Evolutionary conservation across 2,113 vertebrate genomes (phyloP).

Genomic region (Zeus faber): DNA sequence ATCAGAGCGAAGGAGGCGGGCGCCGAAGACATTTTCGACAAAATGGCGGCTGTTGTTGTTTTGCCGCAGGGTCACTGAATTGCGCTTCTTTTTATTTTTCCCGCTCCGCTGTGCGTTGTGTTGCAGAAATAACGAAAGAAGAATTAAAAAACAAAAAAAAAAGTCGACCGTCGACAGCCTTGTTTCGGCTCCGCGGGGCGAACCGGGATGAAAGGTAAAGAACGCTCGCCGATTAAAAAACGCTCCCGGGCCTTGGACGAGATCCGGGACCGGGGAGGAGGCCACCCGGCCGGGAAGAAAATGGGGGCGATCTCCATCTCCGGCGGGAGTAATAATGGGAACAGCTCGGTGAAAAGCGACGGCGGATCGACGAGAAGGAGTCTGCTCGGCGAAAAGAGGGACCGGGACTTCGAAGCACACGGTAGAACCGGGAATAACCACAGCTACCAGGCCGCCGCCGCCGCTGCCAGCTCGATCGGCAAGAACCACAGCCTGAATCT

Average conservation of each 20-base stretch:
- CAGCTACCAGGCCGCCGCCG: slow-evolving; percentile 57
- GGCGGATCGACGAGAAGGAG: slow-evolving; percentile 79
- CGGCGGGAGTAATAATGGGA: slow-evolving; percentile 77
- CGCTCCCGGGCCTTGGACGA: slow-evolving; percentile 91
- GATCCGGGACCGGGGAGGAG: slow-evolving; percentile 82
- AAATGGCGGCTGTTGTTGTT: slow-evolving; percentile 80
- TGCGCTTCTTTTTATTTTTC: slow-evolving; percentile 35
- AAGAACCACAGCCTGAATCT: slow-evolving; percentile 78
- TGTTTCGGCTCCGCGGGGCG: slow-evolving; percentile 31
- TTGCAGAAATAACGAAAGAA: slow-evolving; percentile 42
- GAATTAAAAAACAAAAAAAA: no score
- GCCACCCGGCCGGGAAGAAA: slow-evolving; percentile 86
- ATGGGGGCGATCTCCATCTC: slow-evolving; percentile 78
- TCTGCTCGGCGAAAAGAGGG: slow-evolving; percentile 82
- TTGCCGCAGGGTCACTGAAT: slow-evolving; percentile 71
- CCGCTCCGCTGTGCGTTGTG: slow-evolving; percentile 20
- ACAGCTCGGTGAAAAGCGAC: slow-evolving; percentile 79
- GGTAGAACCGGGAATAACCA: slow-evolving; percentile 80
- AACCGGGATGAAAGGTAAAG: slow-evolving; percentile 91
- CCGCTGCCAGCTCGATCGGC: slow-evolving; percentile 71
- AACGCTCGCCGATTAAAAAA: slow-evolving; percentile 94
- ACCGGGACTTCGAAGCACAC: slow-evolving; percentile 82
- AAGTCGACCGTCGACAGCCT: slow-evolving; percentile 9
- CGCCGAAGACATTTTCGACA: slow-evolving; percentile 58
- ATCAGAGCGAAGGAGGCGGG: slow-evolving; percentile 56